Evolutionary conservation across 2,888 invertebrate species (phyloP).

Genomic region (Galeruca laticollis): DNA sequence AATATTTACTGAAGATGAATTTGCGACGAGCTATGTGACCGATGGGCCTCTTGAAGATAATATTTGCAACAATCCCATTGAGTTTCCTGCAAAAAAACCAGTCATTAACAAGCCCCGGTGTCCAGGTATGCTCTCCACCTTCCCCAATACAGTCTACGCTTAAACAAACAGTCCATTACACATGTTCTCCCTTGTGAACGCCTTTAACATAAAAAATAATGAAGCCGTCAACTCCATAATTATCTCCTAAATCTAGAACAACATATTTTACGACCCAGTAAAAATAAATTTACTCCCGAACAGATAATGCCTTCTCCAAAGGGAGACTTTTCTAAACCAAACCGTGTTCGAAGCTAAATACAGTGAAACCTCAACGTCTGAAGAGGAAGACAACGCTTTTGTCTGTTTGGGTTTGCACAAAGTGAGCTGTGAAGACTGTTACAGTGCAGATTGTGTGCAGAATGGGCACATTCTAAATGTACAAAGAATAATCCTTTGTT

Average conservation of each 20-base stretch:
- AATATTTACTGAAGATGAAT: conserved; percentile 34
- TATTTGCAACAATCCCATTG: conserved; percentile 12
- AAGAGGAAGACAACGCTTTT: conserved; percentile 5
- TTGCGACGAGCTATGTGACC: conserved; percentile 27
- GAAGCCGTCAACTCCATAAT: conserved; percentile 5
- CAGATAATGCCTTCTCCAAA: conserved; percentile 16
- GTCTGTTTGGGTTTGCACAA: no score
- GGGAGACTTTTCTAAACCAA: conserved; percentile 11
- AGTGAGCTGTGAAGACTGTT: no score
- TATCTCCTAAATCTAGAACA: no score
- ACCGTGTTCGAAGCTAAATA: conserved; percentile 13
- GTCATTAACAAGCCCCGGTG: no score
- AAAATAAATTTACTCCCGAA: conserved; percentile 9
- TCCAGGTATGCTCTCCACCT: no score
- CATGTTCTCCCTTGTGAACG: no score
- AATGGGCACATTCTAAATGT: conserved; percentile 1
- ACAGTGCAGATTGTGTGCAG: neutral
- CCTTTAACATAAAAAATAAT: conserved; percentile 10
- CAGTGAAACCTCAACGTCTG: no score
- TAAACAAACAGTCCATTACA: conserved; percentile 6
- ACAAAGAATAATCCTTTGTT: no score
- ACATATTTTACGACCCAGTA: conserved; percentile 10
- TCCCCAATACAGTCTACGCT: no score
- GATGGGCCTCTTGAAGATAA: conserved; percentile 25
- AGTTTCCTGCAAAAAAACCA: conserved; percentile 12